Conservation (phyloP, 2,888 invertebrate genomes). For the Chaetoderma sp. region DNA sequence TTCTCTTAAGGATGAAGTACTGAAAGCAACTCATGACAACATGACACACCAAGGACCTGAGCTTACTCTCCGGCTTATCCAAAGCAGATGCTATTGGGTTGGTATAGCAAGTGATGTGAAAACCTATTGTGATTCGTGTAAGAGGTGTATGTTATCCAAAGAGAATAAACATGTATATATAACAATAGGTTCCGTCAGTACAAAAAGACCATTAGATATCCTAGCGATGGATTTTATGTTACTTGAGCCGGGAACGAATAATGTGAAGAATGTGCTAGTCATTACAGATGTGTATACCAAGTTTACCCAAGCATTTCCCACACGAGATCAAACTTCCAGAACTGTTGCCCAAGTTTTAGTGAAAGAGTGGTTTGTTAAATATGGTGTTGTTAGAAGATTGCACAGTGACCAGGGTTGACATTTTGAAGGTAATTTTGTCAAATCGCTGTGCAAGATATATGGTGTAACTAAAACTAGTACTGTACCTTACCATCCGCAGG, state of each 20-base stretch:
- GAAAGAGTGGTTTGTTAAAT: conserved; percentile 36
- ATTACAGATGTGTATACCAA: conserved; percentile 35
- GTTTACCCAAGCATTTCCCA: conserved; percentile 38
- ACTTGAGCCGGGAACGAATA: not conserved
- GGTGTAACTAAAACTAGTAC: conserved; percentile 34
- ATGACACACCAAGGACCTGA: conserved; percentile 27
- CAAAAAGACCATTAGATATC: not conserved
- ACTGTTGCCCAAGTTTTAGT: conserved; percentile 37
- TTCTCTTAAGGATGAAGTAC: not conserved
- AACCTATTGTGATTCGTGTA: not conserved
- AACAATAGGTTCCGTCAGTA: not conserved
- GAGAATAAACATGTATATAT: not conserved
- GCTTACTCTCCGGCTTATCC: not conserved
- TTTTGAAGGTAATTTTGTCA: conserved; percentile 33
- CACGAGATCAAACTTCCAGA: conserved; percentile 34
- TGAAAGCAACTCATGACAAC: conserved; percentile 24
- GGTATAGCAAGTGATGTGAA: not conserved
- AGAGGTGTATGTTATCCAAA: not conserved
- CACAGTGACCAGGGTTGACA: conserved; percentile 39
- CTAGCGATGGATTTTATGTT: not conserved
- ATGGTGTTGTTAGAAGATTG: conserved; percentile 35
- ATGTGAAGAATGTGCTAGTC: conserved; percentile 6
- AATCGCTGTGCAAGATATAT: conserved; percentile 32
- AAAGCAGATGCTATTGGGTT: not conserved
- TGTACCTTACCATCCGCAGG: conserved; percentile 38